Conservation (phyloP, 2,888 invertebrate genomes). For the Idaea biselata region DNA sequence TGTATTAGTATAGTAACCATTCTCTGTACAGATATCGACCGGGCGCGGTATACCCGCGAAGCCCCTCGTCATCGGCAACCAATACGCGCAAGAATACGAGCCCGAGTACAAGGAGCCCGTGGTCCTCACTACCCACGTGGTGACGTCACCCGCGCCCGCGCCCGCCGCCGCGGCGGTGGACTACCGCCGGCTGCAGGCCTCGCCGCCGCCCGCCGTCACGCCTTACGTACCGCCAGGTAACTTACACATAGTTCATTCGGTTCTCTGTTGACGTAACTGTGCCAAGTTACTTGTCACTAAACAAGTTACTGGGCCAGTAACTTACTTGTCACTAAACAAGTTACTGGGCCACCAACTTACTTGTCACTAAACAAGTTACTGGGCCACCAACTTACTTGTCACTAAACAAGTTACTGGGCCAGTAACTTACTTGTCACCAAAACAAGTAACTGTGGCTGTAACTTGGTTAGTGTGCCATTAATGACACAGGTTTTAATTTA, state of each 20-base stretch:
- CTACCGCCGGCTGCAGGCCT: slow-evolving; percentile 61
- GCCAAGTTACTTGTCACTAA: too few species aligned
- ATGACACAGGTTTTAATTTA: too few species aligned
- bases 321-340: too few species aligned
- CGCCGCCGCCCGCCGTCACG: slow-evolving; percentile 59
- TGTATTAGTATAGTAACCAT: background rate
- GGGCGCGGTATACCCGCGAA: slow-evolving; percentile 67
- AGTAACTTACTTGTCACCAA: too few species aligned
- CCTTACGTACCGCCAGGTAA: slow-evolving; percentile 70
- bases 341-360: too few species aligned
- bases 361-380: too few species aligned
- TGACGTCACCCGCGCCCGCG: slow-evolving; percentile 40
- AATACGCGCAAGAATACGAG: slow-evolving; percentile 73
- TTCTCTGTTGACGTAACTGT: too few species aligned
- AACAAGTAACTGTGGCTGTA: too few species aligned
- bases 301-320: too few species aligned
- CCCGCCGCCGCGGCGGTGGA: slow-evolving; percentile 41
- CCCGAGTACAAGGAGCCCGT: slow-evolving; percentile 61
- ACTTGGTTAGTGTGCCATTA: too few species aligned
- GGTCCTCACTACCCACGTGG: slow-evolving; percentile 28
- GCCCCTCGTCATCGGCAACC: slow-evolving; percentile 73
- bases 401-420: too few species aligned
- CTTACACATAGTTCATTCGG: slow-evolving; percentile 13
- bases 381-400: too few species aligned
- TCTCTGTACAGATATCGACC: slow-evolving; percentile 51